Evolutionary conservation across 2,888 invertebrate species (phyloP), one percentile per base, ranked within the genome.

Genomic region (Calameuta filiformis): DNA sequence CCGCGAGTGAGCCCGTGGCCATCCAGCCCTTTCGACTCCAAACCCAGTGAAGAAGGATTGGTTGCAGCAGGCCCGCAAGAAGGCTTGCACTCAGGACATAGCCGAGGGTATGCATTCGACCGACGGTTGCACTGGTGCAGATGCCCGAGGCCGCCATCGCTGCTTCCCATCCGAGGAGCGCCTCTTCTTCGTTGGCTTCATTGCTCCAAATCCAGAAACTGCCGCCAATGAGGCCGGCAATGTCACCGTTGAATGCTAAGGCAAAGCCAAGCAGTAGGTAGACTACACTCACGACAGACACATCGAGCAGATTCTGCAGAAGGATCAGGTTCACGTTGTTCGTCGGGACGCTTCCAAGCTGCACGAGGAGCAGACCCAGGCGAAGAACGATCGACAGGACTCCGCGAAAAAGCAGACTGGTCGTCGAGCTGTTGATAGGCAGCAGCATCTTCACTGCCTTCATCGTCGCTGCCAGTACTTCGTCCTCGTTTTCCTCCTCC

Each of bases 21-120:
- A 92, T 89, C 90, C 91, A 91, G 12, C 92, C 92, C 4, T 84
- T 69, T 1, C 82, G 76, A 23, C 87, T 85, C 90, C 90, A 91
- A n/a, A 87, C 82, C 92, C 91, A 92, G 79, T 90, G 90, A 34
- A 92, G 87, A 11, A 90, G 69, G 4, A 92, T 76, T 0, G 92
- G 92, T 77, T 90, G 89, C 68, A 89, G 76, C 11, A 91, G 9
- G 0, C 86, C 87, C 4, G 89, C 85, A 12, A 89, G 82, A 1
- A 92, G 33, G 0, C 85, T 76, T 9, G 87, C 87, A 68, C 87
- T 84, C 69, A 84, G 81, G 56, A 86, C 82, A 78, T 82, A 87
- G 4, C 84, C 90, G n/a, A 89, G 73, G 23, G 88, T 81, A 69
- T 89, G 88, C 31, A 89, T 81, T 79, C 92, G 84, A 12, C 91